A percentile compares a stretch with the other conserved stretches of the same genome.
phyloP scores from a whole-genome alignment of 1,140 invertebrate genomes.

The Eumeta japonica region DNA sequence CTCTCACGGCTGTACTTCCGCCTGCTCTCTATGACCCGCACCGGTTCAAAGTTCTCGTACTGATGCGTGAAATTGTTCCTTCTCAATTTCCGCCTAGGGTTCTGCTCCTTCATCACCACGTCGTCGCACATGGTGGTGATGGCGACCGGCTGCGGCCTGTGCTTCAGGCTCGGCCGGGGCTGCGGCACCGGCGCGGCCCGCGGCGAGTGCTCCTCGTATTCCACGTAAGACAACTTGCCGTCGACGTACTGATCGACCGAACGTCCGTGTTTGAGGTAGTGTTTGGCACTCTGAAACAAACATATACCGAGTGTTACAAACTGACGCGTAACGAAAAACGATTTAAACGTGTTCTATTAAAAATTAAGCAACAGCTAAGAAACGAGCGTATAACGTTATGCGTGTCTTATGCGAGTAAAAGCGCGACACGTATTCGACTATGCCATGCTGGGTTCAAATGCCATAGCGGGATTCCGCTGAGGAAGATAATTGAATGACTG shows the following conservation, averaged over 20 bases:
- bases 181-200: constrained; percentile 41
- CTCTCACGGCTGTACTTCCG: constrained; percentile 59
- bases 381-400: too few relatives aligned
- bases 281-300: constrained; percentile 56
- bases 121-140: constrained; percentile 74
- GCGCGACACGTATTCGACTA: too few relatives aligned
- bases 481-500: too few relatives aligned
- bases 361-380: too few relatives aligned
- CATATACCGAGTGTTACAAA: too few relatives aligned
- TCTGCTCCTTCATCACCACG: constrained; percentile 69
- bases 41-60: constrained; percentile 63
- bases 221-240: constrained; percentile 49
- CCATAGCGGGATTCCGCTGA: too few relatives aligned
- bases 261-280: constrained; percentile 64
- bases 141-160: constrained; percentile 65
- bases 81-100: constrained; percentile 69
- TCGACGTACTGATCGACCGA: constrained; percentile 78
- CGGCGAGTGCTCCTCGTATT: constrained; percentile 58
- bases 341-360: too few relatives aligned
- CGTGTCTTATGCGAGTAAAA: too few relatives aligned
- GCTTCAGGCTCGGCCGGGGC: constrained; percentile 44
- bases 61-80: constrained; percentile 57
- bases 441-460: too few relatives aligned
- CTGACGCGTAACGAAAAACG: too few relatives aligned
- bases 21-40: constrained; percentile 34